Evolutionary conservation across 2,888 invertebrate genomes (phyloP), one percentile per base, ranked within the genome.

Genomic region (Yponomeuta plumbellus): DNA sequence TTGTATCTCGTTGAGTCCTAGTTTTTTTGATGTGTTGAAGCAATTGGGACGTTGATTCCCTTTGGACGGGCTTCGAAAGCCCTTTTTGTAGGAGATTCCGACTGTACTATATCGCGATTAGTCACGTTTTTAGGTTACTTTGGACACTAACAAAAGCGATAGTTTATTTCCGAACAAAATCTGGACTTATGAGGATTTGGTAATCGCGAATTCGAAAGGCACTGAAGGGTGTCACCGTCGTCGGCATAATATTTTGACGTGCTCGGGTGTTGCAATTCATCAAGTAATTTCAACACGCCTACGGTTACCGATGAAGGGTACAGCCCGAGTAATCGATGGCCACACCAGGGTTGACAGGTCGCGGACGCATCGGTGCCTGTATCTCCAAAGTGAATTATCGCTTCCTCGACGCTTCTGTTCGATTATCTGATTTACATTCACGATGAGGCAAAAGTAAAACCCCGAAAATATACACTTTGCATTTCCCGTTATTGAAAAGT

Each of bases 111-210:
- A 63, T 63, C 52, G 63, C 78, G 79, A 80, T 77, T 84, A 86
- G 88, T 90, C 89, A 88, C 83, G 83, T 83, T 86, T 52, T 83
- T 84, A 84, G 79, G 76, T 81, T 81, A 82, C 44, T 52, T 17
- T 52, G 4, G 44, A 52, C 4, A 52, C 44, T 52, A 52, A 52
- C 44, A 52, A 52, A 52, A 52, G 44, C 44, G 13, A 13, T 17
- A 52, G 44, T 52, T 52, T 52, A 17, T 17, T 52, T 52, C 44
- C 17, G 20, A 22, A 63, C 21, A n/a, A 21, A 63, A 63, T 13
- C 13, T 52, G 34, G 63, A 63, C 22, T 63, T 63, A 44, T 63
- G 44, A 63, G 63, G 63, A 44, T 63, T 63, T 63, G 8, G 59
- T 22, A 59, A 61, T 61, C 44, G 44, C 44, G 44, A 17, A 52